phyloP scores from a whole-genome alignment of 2,888 invertebrate genomes.

The Meliscaeva auricollis region DNA sequence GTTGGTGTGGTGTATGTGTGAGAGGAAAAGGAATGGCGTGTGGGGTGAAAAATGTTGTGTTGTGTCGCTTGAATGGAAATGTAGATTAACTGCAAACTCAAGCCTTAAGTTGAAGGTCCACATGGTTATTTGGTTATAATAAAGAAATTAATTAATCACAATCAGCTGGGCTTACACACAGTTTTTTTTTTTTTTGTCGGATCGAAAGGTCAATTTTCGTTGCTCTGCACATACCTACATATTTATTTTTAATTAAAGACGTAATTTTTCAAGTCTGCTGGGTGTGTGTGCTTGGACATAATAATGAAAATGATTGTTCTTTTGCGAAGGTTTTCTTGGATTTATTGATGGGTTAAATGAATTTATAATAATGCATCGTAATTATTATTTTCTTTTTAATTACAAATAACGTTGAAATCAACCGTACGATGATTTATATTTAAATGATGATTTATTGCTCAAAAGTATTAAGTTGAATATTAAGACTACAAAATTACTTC shows the following conservation, averaged over 20 bases:
- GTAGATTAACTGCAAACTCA: constrained; percentile 26
- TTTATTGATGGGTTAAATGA: neutral
- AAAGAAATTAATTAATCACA: constrained; percentile 63
- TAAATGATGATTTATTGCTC: too few species aligned
- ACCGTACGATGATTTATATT: too few species aligned
- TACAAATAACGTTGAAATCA: too few species aligned
- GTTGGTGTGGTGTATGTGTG: neutral
- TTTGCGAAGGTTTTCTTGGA: neutral
- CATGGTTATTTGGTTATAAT: constrained; percentile 29
- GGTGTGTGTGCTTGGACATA: neutral
- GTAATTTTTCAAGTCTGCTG: constrained; percentile 9
- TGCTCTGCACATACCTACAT: constrained; percentile 2
- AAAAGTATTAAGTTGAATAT: too few species aligned
- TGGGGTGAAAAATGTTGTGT: neutral
- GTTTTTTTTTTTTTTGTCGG: neutral
- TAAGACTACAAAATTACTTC: too few species aligned
- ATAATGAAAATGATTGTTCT: neutral
- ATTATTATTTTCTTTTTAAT: constrained; percentile 6
- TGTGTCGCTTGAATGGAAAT: constrained; percentile 28
- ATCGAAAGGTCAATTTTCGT: constrained; percentile 12
- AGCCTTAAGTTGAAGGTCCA: constrained; percentile 34
- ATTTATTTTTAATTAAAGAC: constrained; percentile 33
- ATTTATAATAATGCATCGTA: constrained; percentile 2
- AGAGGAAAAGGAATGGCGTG: neutral
- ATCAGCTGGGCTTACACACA: constrained; percentile 4